Evolutionary conservation across 1,140 invertebrate genomes (phyloP).

Genomic region (Homalodisca vitripennis): DNA sequence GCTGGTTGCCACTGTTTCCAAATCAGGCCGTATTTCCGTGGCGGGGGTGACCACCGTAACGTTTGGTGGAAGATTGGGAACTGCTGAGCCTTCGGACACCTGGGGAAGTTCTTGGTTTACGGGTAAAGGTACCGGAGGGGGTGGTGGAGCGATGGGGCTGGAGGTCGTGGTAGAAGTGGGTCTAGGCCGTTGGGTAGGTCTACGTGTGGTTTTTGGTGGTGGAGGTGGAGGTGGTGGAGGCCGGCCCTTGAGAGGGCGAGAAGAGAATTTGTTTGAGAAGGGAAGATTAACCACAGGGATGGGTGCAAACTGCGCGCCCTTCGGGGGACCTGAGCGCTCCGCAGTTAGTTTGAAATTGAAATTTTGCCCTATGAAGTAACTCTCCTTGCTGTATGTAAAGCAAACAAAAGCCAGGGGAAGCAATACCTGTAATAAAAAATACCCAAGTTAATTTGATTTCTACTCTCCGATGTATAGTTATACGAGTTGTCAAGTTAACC

Average conservation of each 20-base stretch:
- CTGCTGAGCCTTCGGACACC: background rate
- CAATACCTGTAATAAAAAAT: background rate
- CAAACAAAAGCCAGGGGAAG: background rate
- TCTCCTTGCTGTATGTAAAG: background rate
- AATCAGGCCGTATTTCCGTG: background rate
- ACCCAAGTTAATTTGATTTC: too few species aligned
- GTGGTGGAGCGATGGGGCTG: background rate
- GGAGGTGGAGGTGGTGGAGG: constrained; percentile 6
- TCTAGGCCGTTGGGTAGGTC: background rate
- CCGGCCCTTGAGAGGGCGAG: background rate
- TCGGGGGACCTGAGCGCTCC: constrained; percentile 12
- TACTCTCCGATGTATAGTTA: too few species aligned
- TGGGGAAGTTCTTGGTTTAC: background rate
- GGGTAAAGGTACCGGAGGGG: background rate
- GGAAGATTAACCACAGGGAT: constrained; percentile 4
- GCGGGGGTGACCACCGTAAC: background rate
- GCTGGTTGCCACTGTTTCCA: background rate
- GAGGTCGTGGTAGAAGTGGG: background rate
- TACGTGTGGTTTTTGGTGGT: background rate
- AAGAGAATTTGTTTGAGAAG: background rate
- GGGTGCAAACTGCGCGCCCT: constrained; percentile 13
- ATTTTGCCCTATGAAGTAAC: background rate
- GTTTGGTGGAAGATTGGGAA: background rate
- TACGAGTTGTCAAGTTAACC: too few species aligned
- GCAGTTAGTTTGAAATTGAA: constrained; percentile 6